phyloP scores from a whole-genome alignment of 2,797 vertebrate genomes.

The Halcyon badia region DNA sequence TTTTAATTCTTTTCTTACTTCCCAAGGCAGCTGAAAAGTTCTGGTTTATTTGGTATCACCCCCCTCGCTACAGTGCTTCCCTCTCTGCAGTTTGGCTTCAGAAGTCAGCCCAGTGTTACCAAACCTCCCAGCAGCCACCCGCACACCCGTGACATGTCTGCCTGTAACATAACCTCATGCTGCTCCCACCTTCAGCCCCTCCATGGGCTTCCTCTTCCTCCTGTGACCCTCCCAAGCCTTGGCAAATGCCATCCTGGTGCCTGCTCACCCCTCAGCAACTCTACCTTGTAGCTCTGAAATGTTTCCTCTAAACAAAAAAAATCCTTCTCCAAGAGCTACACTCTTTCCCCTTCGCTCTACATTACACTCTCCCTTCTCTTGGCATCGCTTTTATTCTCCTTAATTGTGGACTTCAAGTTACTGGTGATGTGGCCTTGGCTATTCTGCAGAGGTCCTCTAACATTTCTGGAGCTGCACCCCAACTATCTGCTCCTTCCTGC shows the following conservation, averaged over 20 bases:
- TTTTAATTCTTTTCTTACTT: too few relatives aligned
- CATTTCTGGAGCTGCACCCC: neutral
- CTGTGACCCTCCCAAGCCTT: neutral
- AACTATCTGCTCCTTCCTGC: neutral
- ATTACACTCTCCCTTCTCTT: neutral
- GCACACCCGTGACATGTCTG: accelerated
- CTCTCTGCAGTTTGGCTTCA: neutral
- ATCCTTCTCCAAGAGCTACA: neutral
- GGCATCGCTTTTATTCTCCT: neutral
- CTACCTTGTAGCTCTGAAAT: neutral
- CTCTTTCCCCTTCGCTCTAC: neutral
- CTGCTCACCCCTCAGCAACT: neutral
- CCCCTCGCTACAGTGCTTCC: neutral
- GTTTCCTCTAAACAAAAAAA: neutral
- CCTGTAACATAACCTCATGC: accelerated
- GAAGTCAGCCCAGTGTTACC: neutral
- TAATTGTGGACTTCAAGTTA: neutral
- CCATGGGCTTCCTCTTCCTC: neutral
- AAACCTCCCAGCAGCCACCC: neutral
- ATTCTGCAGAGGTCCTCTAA: neutral
- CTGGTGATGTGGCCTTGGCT: neutral
- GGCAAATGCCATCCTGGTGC: neutral
- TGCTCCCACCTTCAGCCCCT: neutral
- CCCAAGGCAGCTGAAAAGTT: neutral
- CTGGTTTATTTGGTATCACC: neutral